Evolutionary conservation across 1,140 invertebrate species (phyloP).

Genomic region (Eriosoma lanigerum): DNA sequence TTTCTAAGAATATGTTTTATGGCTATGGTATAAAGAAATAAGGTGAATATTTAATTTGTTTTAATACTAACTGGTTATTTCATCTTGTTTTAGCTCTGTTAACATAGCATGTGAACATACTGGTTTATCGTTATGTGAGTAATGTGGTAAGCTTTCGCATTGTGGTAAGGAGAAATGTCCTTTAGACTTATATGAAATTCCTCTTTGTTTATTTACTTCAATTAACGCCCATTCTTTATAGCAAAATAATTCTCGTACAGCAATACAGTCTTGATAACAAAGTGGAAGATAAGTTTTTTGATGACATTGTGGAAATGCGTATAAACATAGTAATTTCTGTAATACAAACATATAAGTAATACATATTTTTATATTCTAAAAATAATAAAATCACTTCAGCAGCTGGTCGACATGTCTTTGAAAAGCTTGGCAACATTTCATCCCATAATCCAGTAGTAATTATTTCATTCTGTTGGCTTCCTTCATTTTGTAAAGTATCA

Average conservation of each 20-base stretch:
- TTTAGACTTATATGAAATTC: conserved; percentile 75
- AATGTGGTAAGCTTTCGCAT: conserved; percentile 77
- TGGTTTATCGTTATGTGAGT: conserved; percentile 61
- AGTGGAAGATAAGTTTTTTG: conserved; percentile 70
- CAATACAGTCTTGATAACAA: conserved; percentile 91
- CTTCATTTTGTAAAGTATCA: conserved; percentile 66
- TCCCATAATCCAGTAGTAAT: conserved; percentile 80
- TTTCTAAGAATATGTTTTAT: too few species aligned
- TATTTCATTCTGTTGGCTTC: conserved; percentile 80
- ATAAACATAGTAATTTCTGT: conserved; percentile 82
- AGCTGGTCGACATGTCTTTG: conserved; percentile 78
- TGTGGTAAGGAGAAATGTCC: conserved; percentile 86
- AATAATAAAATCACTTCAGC: conserved; percentile 68
- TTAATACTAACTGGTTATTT: conserved; percentile 70
- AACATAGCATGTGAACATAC: conserved; percentile 79
- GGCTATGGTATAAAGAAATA: too few species aligned
- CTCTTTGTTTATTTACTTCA: conserved; percentile 81
- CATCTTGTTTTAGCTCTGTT: conserved; percentile 75
- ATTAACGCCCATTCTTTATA: conserved; percentile 89
- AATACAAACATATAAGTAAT: conserved; percentile 34
- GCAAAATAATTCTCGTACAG: conserved; percentile 85
- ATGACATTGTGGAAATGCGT: conserved; percentile 87
- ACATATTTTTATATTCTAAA: neutral
- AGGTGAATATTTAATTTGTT: too few species aligned
- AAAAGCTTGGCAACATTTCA: conserved; percentile 76